Conservation (phyloP, 2,113 vertebrate species). For the Turnix velox region DNA sequence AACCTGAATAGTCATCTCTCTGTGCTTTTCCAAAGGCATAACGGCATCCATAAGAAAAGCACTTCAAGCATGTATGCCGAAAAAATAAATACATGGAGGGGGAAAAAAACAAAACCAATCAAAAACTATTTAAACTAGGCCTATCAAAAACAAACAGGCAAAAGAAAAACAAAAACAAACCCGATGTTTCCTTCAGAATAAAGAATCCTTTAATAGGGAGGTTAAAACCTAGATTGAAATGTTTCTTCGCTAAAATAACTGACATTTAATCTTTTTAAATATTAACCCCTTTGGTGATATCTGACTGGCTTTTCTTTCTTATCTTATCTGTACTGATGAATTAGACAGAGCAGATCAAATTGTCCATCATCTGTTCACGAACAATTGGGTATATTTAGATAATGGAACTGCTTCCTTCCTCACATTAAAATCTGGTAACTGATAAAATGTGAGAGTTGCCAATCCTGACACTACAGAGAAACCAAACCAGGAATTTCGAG, state of each 20-base stretch:
- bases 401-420: conserved; percentile 81
- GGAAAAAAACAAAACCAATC: background rate
- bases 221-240: conserved; percentile 28
- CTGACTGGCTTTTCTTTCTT: conserved; percentile 72
- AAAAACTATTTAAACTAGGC: background rate
- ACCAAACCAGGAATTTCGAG: conserved; percentile 45
- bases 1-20: background rate
- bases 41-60: background rate
- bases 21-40: background rate
- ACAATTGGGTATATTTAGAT: conserved; percentile 85
- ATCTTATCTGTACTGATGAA: conserved; percentile 85
- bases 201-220: background rate
- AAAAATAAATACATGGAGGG: background rate
- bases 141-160: background rate
- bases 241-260: conserved; percentile 58
- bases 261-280: conserved; percentile 80
- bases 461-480: conserved; percentile 56
- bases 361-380: conserved; percentile 80
- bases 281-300: conserved; percentile 78
- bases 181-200: background rate
- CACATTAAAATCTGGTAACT: conserved; percentile 80
- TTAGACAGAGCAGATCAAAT: conserved; percentile 84
- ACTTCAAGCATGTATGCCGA: background rate
- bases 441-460: conserved; percentile 73
- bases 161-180: background rate